Conservation (phyloP, 2,888 invertebrate species). For the Allolobophora icterica region DNA sequence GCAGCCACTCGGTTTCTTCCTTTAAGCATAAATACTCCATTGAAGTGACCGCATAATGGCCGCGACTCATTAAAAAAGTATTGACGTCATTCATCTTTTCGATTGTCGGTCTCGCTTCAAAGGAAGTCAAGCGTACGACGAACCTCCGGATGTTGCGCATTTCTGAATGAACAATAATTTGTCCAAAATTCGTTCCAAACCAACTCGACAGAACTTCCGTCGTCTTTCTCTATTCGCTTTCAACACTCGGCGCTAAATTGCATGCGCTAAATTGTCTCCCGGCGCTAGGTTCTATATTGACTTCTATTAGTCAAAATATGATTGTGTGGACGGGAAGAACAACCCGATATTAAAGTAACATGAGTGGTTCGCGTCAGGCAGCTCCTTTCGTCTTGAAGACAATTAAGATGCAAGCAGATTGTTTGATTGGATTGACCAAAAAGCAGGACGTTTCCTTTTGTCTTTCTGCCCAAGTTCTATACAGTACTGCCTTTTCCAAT, state of each 20-base stretch:
- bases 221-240: neutral
- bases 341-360: no score
- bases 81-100: constrained; percentile 8
- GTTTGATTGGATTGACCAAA: no score
- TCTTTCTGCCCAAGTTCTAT: no score
- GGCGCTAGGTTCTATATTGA: neutral
- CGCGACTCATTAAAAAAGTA: neutral
- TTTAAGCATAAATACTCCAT: neutral
- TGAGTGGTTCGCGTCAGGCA: neutral
- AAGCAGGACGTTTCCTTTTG: no score
- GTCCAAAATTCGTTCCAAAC: neutral
- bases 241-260: neutral
- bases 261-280: neutral
- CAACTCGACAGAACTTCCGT: neutral
- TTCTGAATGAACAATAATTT: neutral
- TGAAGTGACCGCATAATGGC: neutral
- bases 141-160: neutral
- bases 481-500: no score
- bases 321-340: neutral
- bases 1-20: neutral
- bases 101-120: neutral
- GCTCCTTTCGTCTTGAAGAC: neutral
- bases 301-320: neutral
- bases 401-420: neutral
- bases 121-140: neutral